Evolutionary conservation across 2,797 vertebrate genomes (phyloP), one percentile per base, ranked within the genome.

Genomic region (Anisognathus igniventris): DNA sequence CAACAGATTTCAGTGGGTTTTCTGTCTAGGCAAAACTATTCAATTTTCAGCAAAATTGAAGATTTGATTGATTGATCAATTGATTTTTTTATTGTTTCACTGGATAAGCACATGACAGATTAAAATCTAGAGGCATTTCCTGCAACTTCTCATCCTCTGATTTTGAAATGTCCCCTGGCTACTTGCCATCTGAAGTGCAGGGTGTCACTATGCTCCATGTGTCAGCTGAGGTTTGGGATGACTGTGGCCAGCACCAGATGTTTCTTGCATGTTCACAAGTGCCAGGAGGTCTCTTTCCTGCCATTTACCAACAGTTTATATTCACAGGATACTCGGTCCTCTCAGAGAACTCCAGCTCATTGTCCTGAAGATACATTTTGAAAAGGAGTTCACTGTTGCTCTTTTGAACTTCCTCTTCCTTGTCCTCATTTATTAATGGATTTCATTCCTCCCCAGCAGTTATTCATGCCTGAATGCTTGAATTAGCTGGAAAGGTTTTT

Each of bases 251-350:
- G 58, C 47, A 75, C 45, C 95, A 94, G 91, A 87, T 95, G 84
- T 95, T 96, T 92, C 80, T 87, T 81, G 66, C 60, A 53, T 18
- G 25, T 74, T 95, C 93, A 80, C 90, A 88, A 90, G 45, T 67
- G 60, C 82, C 81, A 94, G 65, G 48, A 94, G 51, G 25, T 70
- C 57, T 90, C 88, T 94, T 94, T 95, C 85, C 88, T 92, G 79
- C 53, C 86, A 42, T 85, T 95, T 91, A 67, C 88, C 64, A 80
- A 86, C 78, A 90, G 85, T 94, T 96, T 83, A 87, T 73, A 67
- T 71, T 91, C 85, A 82, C 25, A 51, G 72, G 75, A 67, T 90
- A 37, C 33, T 92, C 1, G 3, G 68, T 91, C 79, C 57, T 79
- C 60, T 58, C 21, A 64, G 85, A 79, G 28, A 82, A 56, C 75